phyloP scores from a whole-genome alignment of 2,113 vertebrate species.

The Clarias batrachus region DNA sequence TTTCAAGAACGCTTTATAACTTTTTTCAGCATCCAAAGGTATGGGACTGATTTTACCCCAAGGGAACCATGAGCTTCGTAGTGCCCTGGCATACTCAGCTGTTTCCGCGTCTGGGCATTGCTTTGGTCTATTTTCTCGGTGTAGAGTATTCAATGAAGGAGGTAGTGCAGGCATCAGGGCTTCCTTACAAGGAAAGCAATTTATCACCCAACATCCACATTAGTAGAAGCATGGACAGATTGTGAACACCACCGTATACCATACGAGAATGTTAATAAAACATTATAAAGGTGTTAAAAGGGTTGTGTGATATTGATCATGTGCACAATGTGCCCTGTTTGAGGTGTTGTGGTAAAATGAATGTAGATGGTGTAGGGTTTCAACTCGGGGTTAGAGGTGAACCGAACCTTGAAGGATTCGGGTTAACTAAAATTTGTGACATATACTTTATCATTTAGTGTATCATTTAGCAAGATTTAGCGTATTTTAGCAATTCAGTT shows the following conservation, averaged over 20 bases:
- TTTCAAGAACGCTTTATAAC: background rate
- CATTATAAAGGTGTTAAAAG: conserved; percentile 2
- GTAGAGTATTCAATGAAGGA: background rate
- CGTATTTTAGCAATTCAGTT: too few species aligned
- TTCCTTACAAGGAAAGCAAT: conserved; percentile 23
- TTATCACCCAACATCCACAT: conserved; percentile 20
- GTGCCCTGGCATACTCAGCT: background rate
- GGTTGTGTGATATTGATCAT: background rate
- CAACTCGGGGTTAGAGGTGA: too few species aligned
- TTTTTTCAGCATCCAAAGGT: background rate
- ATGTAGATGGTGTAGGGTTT: background rate
- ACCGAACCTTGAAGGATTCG: too few species aligned
- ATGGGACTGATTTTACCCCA: background rate
- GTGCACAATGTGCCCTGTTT: background rate
- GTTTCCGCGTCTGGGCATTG: background rate
- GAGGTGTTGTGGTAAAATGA: background rate
- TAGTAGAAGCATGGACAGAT: conserved; percentile 13
- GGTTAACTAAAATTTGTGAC: too few species aligned
- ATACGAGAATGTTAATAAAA: background rate
- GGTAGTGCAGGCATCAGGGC: conserved; percentile 10
- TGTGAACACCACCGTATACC: background rate
- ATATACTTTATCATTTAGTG: too few species aligned
- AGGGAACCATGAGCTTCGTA: background rate
- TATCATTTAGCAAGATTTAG: too few species aligned
- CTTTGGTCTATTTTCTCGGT: background rate